phyloP scores from a whole-genome alignment of 2,797 vertebrate genomes.

The Leptatherina wallacei region DNA sequence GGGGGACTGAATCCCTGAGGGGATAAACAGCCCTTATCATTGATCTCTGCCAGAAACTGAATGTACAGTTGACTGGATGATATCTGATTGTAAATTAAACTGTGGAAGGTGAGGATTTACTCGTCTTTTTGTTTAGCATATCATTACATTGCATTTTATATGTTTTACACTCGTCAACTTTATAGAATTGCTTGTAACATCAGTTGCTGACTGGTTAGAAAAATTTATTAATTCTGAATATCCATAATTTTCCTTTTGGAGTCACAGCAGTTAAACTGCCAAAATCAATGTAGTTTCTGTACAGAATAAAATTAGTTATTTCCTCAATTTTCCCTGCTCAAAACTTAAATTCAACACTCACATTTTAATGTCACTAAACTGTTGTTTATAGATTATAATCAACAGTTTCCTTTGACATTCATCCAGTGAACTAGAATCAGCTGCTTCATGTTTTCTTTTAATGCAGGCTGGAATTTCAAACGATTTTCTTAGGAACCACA shows the following conservation, averaged over 20 bases:
- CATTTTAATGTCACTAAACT: too few species aligned
- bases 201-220: constrained; percentile 20
- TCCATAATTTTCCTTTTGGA: constrained; percentile 36
- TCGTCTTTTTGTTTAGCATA: constrained; percentile 20
- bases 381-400: not conserved
- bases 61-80: constrained; percentile 9
- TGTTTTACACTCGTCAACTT: constrained; percentile 24
- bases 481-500: too few species aligned
- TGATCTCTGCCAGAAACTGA: constrained; percentile 5
- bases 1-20: constrained; percentile 8
- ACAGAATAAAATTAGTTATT: constrained; percentile 26
- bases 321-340: not conserved
- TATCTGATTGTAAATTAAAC: constrained; percentile 25
- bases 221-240: constrained; percentile 8
- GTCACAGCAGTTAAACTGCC: constrained; percentile 15
- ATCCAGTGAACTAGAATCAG: not conserved
- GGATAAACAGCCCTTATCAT: constrained; percentile 17
- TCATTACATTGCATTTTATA: not conserved
- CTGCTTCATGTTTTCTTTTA: not conserved
- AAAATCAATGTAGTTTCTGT: constrained; percentile 7
- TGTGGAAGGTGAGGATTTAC: constrained; percentile 7
- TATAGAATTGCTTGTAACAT: constrained; percentile 11
- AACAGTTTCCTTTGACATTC: not conserved
- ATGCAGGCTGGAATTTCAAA: too few species aligned
- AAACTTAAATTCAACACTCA: not conserved